A percentile compares a stretch with the other conserved stretches of the same genome.
These are phyloP conservation scores for Philaethria dido DNA, from an alignment of 2,888 invertebrate species.

Conservation along the genomic window DNA sequence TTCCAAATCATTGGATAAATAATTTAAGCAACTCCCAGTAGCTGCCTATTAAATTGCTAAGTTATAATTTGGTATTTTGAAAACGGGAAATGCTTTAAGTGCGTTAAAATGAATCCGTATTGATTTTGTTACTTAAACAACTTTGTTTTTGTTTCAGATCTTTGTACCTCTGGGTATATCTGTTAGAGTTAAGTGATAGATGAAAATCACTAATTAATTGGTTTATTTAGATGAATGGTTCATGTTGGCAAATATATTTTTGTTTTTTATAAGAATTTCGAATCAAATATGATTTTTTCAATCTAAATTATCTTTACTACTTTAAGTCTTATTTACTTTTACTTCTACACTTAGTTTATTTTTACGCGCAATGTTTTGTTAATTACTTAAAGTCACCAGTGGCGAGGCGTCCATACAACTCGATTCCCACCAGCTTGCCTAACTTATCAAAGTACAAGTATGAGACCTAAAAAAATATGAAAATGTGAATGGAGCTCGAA, in stretches of 20 bases:
- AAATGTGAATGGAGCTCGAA: too few species aligned
- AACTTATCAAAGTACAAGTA: too few species aligned
- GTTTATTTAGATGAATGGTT: neutral
- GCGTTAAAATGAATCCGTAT: neutral
- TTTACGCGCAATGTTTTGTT: too few species aligned
- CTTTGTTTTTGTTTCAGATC: neutral
- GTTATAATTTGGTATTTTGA: neutral
- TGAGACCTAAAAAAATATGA: too few species aligned
- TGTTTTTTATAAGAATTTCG: neutral
- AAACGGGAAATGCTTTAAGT: neutral
- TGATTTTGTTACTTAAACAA: neutral
- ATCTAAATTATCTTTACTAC: too few species aligned
- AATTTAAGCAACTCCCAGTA: neutral
- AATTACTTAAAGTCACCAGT: too few species aligned
- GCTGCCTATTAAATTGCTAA: neutral
- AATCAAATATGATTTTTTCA: neutral
- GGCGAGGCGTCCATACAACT: too few species aligned
- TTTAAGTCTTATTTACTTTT: too few species aligned
- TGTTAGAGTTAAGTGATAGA: constrained; percentile 1
- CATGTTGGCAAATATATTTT: neutral
- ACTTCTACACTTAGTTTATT: too few species aligned
- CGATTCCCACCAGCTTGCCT: too few species aligned
- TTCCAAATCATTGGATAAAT: neutral
- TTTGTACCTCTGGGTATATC: neutral
- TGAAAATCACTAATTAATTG: neutral